Base-by-base conservation (phyloP, 2,797 vertebrate genomes). In the Falco novaeseelandiae region DNA sequence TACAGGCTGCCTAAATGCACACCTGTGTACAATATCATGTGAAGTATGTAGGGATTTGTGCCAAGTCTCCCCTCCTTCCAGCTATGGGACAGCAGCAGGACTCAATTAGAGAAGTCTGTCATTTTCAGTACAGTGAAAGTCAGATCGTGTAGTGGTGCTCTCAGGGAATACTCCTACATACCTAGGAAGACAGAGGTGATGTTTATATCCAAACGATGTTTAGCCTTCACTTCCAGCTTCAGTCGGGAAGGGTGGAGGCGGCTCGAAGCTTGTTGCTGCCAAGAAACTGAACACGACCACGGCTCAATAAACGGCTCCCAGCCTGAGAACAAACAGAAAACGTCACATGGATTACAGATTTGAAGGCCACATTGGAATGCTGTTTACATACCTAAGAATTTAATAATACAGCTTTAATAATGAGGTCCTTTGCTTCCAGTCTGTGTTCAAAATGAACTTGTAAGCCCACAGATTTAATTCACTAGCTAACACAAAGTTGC, bases 241-340 rank as follows among this genome's bases (percentile, higher is more conserved):
- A 99, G 97, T 12, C 99, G 98, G 12, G 99, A 97, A 29, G 99
- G 99, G 93, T 99, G 99, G 55, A 99, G 98, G 46, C 99, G 99
- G 55, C 99, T 99, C 0, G 98, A 98, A 1, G 99, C 98, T 95
- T 99, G 99, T 15, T 99, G 98, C 70, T 99, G 99, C 99, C 99
- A 99, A 5, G 98, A 98, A 70, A 99, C 97, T 22, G 98, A 98
- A 73, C 99, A 99, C 0, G 99, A 98, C 99, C 99, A 99, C 0
- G 99, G 99, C 96, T 99, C 99, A 12, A 99, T 98, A 83, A 99
- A 99, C 0, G 99, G 99, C 96, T 99, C 99, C 99, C 99, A 99
- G 87, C 99, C 99, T 99, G 90, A 46, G 96, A 67, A 42, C 54
- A 90, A 86, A 94, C 67, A 96, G 85, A 86, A 88, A 93, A 32